Evolutionary conservation across 37 sponge, comb jelly and placozoan genomes (phyloP), one percentile per base, ranked within the genome.

Genomic region (Lycopodina hypogea): DNA sequence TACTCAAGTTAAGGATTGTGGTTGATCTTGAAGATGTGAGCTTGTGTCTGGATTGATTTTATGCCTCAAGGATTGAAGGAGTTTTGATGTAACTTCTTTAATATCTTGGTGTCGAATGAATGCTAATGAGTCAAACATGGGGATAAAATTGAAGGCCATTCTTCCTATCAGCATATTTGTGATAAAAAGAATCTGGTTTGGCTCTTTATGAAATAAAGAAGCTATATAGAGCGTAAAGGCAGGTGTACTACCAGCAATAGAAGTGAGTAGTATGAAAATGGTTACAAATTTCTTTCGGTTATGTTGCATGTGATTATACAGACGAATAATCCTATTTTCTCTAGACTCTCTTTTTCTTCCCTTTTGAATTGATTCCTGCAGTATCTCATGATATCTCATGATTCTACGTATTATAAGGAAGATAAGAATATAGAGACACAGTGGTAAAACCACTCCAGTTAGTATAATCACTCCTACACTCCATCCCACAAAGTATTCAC

Each of bases 141-240:
- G 48, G 6, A 70, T 45, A 1, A 41, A 42, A n/a, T 70, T 19
- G 28, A 70, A 41, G n/a, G 41, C 11, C 11, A 48, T 70, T 38
- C 71, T 70, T 45, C 71, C 71, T 4, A 70, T 38, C 14, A 70
- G 23, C 42, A 70, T 70, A 23, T 70, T 41, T 21, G 41, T 6
- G 3, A 70, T 70, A n/a, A 70, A 45, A 23, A 70, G 41, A 14
- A 45, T 48, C 14, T 35, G 45, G 32, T 24, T 17, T 32, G 66
- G 30, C 30, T 30, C 4, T 15, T 9, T 8, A 32, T 24, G 4
- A 17, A 30, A 33, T 15, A 19, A 32, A 15, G 26, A 32, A 33
- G 30, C 30, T 2, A 65, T 1, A 30, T 65, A 65, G 33, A 60
- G 61, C 19, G 4, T n/a, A 17, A 22, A 11, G 18, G 61, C 61